Evolutionary conservation across 2,888 invertebrate genomes (phyloP), one percentile per base, ranked within the genome.

Genomic region (Ophioninae sp.): DNA sequence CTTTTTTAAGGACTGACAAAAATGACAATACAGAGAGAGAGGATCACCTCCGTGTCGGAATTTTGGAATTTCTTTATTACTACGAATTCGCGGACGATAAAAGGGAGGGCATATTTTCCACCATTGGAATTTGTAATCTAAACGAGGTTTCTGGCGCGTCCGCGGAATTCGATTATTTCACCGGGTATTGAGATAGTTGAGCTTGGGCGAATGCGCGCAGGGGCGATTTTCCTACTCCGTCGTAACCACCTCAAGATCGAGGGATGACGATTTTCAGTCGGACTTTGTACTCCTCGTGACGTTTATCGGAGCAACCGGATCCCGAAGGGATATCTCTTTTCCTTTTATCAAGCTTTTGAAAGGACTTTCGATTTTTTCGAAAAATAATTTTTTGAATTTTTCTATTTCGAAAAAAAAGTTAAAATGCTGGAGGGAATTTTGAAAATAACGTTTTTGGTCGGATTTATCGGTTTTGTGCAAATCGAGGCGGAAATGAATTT

Each of bases 61-160:
- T 79, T 81, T 74, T 39, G 91, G 92, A 91, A 92, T 92, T 90
- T 91, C 90, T 91, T 91, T 90, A 91, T 92, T 91, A 85, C 88
- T 88, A 64, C 41, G 17, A 67, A 73, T 84, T 82, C 51, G 61
- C 41, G 58, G 44, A 44, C 56, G 69, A 20, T 80, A 79, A 83
- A 86, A 75, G 75, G 67, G 69, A 76, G 59, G 44, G 67, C 17
- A 84, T 74, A 68, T 51, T 78, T 69, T 41, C 13, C 17, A 82
- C 80, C 77, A 65, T 79, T 81, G 90, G 92, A 92, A 92, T 91
- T 91, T 89, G n/a, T 90, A 90, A 22, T 59, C 58, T 91, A 91
- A 72, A 64, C 22, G 64, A 30, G 67, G 63, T 89, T 79, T 86
- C 85, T 79, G 67, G 79, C 75, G 37, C 65, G 23, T 51, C 51